phyloP scores from a whole-genome alignment of 2,888 invertebrate genomes.

The Xanthia togata region DNA sequence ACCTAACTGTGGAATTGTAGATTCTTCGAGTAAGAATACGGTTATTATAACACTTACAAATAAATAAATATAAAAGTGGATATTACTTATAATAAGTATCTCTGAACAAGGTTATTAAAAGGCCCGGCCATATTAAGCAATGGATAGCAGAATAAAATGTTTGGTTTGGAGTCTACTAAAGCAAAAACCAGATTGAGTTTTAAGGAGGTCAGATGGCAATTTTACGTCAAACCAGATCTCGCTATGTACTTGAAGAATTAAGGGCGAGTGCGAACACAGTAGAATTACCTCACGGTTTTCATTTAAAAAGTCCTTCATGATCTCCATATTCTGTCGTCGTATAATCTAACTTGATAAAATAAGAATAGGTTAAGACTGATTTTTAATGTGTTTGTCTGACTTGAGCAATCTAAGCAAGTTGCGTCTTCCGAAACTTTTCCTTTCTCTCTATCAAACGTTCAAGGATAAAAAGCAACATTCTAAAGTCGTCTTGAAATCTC shows the following conservation, averaged over 20 bases:
- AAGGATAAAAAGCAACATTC: slow-evolving; percentile 38
- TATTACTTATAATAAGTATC: neutral
- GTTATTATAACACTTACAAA: neutral
- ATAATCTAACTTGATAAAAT: neutral
- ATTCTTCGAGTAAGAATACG: neutral
- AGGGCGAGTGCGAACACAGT: neutral
- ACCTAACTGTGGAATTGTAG: neutral
- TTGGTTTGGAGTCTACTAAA: slow-evolving; percentile 10
- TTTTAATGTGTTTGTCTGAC: neutral
- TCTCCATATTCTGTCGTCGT: neutral
- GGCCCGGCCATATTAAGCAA: neutral
- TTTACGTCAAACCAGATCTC: neutral
- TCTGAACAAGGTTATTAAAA: slow-evolving; percentile 1
- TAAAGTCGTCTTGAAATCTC: slow-evolving; percentile 37
- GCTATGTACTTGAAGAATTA: neutral
- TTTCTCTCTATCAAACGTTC: slow-evolving; percentile 54
- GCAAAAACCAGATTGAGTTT: slow-evolving; percentile 27
- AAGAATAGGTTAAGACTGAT: neutral
- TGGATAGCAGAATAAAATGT: neutral
- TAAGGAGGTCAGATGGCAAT: slow-evolving; percentile 29
- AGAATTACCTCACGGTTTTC: neutral
- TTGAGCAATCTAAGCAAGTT: slow-evolving; percentile 24
- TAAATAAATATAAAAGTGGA: neutral
- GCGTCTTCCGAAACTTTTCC: slow-evolving; percentile 45
- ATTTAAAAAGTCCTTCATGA: neutral